phyloP scores from a whole-genome alignment of 2,113 vertebrate genomes.

The Vidua macroura region DNA sequence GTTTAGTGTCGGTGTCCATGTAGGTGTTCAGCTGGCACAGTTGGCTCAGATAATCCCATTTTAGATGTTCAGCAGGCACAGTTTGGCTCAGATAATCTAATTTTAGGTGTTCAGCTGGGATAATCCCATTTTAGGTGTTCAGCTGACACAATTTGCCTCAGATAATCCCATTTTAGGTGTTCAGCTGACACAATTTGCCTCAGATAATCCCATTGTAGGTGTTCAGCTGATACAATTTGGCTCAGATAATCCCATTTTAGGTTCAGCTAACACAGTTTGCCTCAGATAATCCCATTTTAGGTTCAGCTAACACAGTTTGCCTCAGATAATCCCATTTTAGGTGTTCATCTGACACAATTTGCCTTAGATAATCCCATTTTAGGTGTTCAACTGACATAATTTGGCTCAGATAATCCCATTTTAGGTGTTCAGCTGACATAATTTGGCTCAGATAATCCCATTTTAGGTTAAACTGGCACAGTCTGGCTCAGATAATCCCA shows the following conservation, averaged over 20 bases:
- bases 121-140: neutral
- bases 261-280: neutral
- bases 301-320: fast-evolving
- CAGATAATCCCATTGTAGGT: neutral
- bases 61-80: neutral
- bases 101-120: neutral
- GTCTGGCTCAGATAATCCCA: neutral
- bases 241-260: neutral
- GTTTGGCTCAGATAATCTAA: neutral
- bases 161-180: neutral
- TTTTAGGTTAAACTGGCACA: too few relatives aligned
- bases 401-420: too few relatives aligned
- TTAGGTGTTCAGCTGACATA: too few relatives aligned
- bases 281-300: neutral
- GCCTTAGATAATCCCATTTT: neutral
- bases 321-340: neutral
- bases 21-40: neutral
- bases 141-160: fast-evolving
- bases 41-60: too few relatives aligned
- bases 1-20: neutral
- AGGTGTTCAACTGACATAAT: too few relatives aligned
- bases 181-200: fast-evolving
- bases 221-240: neutral
- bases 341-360: fast-evolving
- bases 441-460: too few relatives aligned